Conservation (phyloP, 1,140 invertebrate species). For the Vanessa tameamea region DNA sequence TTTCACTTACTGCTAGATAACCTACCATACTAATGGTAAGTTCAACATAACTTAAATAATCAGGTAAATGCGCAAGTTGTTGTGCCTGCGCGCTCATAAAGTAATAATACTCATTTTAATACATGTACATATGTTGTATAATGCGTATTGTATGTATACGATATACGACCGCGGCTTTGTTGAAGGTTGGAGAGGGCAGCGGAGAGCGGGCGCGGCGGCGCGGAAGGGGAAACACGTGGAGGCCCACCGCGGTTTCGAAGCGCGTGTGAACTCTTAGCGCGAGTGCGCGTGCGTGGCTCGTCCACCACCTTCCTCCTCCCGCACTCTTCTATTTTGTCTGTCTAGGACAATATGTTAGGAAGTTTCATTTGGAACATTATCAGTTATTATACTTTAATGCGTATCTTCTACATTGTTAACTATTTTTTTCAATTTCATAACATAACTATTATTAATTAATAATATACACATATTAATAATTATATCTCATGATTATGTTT, state of each 20-base stretch:
- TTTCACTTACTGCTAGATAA: neutral
- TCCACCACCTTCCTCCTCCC: conserved; percentile 53
- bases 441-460: neutral
- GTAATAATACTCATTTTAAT: conserved; percentile 38
- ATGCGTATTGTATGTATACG: conserved; percentile 40
- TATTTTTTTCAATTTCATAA: neutral
- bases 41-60: neutral
- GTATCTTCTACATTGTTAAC: conserved; percentile 13
- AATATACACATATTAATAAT: too few species aligned
- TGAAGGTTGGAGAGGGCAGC: conserved; percentile 55
- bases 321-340: conserved; percentile 61
- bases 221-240: conserved; percentile 70
- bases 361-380: conserved; percentile 33
- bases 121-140: conserved; percentile 40
- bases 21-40: neutral
- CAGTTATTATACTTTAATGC: conserved; percentile 23
- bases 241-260: conserved; percentile 72
- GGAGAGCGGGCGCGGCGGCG: conserved; percentile 48
- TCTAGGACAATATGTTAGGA: conserved; percentile 62
- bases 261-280: conserved; percentile 67
- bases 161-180: conserved; percentile 62
- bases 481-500: neutral
- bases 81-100: conserved; percentile 25
- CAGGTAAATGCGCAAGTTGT: conserved; percentile 23
- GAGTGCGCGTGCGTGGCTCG: conserved; percentile 71